Conservation (phyloP, 2,888 invertebrate genomes). For the Mesoligia furuncula region DNA sequence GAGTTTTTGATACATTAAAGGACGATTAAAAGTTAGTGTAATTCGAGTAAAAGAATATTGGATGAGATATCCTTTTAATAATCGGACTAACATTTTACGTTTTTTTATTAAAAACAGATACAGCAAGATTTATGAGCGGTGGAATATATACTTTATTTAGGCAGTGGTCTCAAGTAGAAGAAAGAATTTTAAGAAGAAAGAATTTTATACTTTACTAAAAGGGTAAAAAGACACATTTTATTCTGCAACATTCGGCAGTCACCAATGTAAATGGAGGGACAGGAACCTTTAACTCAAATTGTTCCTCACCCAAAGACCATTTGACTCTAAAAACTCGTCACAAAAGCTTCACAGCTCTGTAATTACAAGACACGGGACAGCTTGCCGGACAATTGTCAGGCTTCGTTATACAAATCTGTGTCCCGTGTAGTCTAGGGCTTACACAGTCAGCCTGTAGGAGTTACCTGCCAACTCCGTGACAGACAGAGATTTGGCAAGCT, state of each 20-base stretch:
- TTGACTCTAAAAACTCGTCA: background rate
- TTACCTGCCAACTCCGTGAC: constrained; percentile 1
- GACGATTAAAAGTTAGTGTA: background rate
- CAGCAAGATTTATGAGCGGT: background rate
- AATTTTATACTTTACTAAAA: background rate
- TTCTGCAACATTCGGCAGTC: background rate
- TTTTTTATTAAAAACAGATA: background rate
- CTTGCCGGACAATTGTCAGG: background rate
- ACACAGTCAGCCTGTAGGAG: background rate
- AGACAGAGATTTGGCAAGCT: constrained; percentile 6
- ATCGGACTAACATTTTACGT: background rate
- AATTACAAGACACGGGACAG: background rate
- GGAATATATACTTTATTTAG: background rate
- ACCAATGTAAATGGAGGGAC: too few species aligned
- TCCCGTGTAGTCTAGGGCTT: background rate
- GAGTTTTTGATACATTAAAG: background rate
- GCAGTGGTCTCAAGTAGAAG: too few species aligned
- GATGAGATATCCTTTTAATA: background rate
- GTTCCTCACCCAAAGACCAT: background rate
- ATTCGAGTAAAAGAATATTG: background rate
- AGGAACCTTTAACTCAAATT: background rate
- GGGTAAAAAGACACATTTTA: background rate
- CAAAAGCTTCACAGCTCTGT: background rate
- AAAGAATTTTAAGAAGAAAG: too few species aligned
- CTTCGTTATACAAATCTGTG: background rate